phyloP scores from a whole-genome alignment of 1,140 invertebrate genomes.

The Trachymyrmex cornetzi region DNA sequence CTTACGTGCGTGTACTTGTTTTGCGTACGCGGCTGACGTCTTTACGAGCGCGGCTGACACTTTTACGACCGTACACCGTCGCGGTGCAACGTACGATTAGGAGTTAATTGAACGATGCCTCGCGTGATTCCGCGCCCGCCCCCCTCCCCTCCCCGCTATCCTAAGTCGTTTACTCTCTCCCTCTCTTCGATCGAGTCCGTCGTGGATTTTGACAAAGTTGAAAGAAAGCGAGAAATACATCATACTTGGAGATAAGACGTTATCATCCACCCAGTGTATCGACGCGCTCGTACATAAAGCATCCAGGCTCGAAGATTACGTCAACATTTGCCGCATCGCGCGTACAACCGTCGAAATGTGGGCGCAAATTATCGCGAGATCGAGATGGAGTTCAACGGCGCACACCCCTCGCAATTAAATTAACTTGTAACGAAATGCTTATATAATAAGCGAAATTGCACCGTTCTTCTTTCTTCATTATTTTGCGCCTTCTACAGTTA shows the following conservation, averaged over 20 bases:
- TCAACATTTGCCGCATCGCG: not conserved
- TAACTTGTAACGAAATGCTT: not conserved
- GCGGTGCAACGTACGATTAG: constrained; percentile 76
- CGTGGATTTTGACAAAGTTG: constrained; percentile 51
- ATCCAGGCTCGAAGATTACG: constrained; percentile 3
- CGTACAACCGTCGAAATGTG: not conserved
- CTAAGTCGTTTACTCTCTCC: not conserved
- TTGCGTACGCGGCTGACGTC: constrained; percentile 57
- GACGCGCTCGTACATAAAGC: constrained; percentile 22
- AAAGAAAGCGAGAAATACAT: constrained; percentile 3
- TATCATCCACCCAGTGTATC: constrained; percentile 36
- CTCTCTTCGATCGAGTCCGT: not conserved
- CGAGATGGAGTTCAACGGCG: not conserved
- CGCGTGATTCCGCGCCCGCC: constrained; percentile 34
- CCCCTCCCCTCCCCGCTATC: not conserved
- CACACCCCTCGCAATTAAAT: not conserved
- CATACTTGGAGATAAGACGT: constrained; percentile 11
- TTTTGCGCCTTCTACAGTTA: not conserved
- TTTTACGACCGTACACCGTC: constrained; percentile 67
- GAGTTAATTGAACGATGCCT: constrained; percentile 68
- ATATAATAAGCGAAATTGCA: not conserved
- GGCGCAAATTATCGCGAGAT: constrained; percentile 9
- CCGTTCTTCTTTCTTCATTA: not conserved
- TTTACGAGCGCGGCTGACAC: constrained; percentile 70
- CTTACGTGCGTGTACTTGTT: constrained; percentile 52